Percentiles rank a stretch among this genome's conserved stretches.
These are phyloP conservation scores for Villa cingulata DNA, from an alignment of 2,888 invertebrate genomes.

Conservation along the genomic window DNA sequence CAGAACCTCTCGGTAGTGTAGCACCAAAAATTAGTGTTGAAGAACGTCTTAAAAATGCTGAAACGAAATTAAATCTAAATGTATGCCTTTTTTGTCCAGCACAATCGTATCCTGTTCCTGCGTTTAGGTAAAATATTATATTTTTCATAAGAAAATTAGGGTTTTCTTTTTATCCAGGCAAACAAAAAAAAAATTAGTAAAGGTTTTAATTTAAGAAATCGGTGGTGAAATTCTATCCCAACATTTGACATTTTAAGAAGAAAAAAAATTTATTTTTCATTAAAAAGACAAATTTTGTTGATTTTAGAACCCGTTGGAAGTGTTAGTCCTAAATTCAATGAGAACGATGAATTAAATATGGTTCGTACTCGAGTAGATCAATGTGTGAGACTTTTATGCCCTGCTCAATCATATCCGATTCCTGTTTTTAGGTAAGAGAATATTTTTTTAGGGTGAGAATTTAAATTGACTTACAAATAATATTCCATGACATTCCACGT, in stretches of 20 bases:
- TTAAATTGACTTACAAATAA: too few relatives aligned
- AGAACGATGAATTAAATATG: slow-evolving; percentile 33
- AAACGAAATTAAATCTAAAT: slow-evolving; percentile 14
- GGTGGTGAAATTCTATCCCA: too few relatives aligned
- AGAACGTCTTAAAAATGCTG: slow-evolving; percentile 47
- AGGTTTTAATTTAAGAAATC: too few relatives aligned
- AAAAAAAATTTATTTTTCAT: too few relatives aligned
- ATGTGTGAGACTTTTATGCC: slow-evolving; percentile 42
- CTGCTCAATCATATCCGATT: slow-evolving; percentile 58
- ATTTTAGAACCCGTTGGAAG: slow-evolving; percentile 37
- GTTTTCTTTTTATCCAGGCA: too few relatives aligned
- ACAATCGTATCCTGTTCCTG: slow-evolving; percentile 52
- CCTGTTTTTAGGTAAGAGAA: slow-evolving; percentile 35
- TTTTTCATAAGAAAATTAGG: neutral
- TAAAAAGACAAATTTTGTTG: too few relatives aligned
- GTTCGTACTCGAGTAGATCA: neutral
- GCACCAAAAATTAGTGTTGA: slow-evolving; percentile 40
- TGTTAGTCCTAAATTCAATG: slow-evolving; percentile 46
- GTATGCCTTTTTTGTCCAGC: slow-evolving; percentile 46
- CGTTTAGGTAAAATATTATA: slow-evolving; percentile 38
- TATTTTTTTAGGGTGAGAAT: too few relatives aligned
- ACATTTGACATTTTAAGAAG: too few relatives aligned
- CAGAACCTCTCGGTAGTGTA: slow-evolving; percentile 44
- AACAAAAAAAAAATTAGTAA: too few relatives aligned
- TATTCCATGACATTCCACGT: too few relatives aligned